Conservation (phyloP, 2,888 invertebrate species). For the Octonoba sinensis region DNA sequence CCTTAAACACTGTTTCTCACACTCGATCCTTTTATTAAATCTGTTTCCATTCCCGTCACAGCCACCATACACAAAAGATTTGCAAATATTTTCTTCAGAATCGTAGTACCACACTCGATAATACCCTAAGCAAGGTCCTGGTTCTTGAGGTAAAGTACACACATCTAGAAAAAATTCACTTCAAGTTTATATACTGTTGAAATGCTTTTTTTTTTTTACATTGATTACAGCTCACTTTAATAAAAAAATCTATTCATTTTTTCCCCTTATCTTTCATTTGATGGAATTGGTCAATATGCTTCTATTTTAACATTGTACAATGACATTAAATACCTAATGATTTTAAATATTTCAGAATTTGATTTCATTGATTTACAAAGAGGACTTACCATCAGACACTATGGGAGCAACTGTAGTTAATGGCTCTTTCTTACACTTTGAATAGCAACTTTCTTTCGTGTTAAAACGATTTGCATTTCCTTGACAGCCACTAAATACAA, state of each 20-base stretch:
- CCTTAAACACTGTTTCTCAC: constrained; percentile 71
- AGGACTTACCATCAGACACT: constrained; percentile 23
- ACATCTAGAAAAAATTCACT: constrained; percentile 67
- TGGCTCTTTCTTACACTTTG: constrained; percentile 74
- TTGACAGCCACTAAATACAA: constrained; percentile 84
- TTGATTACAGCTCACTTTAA: not conserved
- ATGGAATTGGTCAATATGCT: no score
- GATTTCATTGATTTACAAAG: not conserved
- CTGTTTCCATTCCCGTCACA: constrained; percentile 92
- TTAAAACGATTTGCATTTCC: constrained; percentile 86
- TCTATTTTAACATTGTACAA: no score
- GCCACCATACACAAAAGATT: constrained; percentile 86
- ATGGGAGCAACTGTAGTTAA: constrained; percentile 23
- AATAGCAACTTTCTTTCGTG: constrained; percentile 79
- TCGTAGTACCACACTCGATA: constrained; percentile 85
- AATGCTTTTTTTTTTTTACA: not conserved
- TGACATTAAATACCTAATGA: no score
- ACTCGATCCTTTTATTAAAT: constrained; percentile 79
- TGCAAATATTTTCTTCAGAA: constrained; percentile 77
- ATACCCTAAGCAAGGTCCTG: constrained; percentile 80
- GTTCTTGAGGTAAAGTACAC: constrained; percentile 82
- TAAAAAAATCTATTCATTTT: not conserved
- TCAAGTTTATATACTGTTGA: no score
- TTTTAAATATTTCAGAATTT: no score
- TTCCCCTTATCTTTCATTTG: not conserved